Conservation (phyloP, 2,113 vertebrate genomes). For the Actenoides lindsayi region DNA sequence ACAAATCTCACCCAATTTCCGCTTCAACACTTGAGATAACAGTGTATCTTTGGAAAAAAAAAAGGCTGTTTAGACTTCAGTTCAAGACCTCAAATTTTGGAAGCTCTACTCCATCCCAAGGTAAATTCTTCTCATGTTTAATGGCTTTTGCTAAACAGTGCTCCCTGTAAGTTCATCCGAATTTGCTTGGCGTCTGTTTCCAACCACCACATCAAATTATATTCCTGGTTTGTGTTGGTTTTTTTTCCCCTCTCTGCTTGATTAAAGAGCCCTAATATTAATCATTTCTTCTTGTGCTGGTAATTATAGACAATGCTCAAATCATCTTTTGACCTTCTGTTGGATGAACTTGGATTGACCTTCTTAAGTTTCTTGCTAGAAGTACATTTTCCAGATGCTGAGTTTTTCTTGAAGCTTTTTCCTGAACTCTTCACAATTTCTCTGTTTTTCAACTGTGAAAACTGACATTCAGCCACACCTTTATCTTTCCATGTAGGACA, state of each 20-base stretch:
- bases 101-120: background rate
- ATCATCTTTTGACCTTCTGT: background rate
- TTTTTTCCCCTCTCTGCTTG: background rate
- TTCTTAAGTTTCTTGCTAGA: background rate
- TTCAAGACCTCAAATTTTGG: background rate
- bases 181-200: background rate
- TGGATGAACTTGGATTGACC: conserved; percentile 16
- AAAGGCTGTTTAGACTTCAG: background rate
- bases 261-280: background rate
- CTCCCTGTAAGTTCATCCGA: background rate
- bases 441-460: background rate
- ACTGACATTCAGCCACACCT: background rate
- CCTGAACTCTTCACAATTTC: background rate
- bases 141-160: background rate
- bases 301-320: background rate
- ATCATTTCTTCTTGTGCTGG: background rate
- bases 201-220: background rate
- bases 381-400: conserved; percentile 13
- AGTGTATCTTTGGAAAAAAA: background rate
- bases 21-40: background rate
- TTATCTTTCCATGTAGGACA: fast-evolving
- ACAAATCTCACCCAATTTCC: conserved; percentile 10
- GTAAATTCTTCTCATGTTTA: background rate
- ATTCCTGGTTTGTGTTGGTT: background rate
- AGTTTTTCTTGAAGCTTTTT: background rate